Conservation (phyloP, 53 echinoderm and acorn worm genomes). For the Echinarachnius parma region DNA sequence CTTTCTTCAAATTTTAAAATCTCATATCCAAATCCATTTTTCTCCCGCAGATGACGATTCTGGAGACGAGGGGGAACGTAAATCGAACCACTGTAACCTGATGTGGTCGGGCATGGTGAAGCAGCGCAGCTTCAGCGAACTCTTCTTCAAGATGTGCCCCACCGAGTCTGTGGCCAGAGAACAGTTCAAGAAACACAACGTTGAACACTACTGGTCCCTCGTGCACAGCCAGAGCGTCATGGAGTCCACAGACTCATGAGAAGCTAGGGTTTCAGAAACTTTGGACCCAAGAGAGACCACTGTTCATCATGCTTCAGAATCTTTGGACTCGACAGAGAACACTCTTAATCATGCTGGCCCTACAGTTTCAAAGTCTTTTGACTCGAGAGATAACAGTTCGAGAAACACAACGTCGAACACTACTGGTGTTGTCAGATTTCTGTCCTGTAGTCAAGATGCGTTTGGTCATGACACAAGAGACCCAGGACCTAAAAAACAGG, state of each 20-base stretch:
- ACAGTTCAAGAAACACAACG: constrained; percentile 87
- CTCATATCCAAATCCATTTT: background rate
- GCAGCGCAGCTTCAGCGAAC: constrained; percentile 76
- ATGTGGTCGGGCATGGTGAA: constrained; percentile 87
- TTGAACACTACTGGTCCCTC: constrained; percentile 95
- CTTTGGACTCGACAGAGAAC: too few species aligned
- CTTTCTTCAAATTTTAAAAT: too few species aligned
- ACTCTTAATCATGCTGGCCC: too few species aligned
- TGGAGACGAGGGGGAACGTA: constrained; percentile 62
- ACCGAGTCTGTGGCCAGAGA: constrained; percentile 90
- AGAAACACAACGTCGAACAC: too few species aligned
- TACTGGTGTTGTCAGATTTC: too few species aligned
- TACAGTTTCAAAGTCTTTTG: too few species aligned
- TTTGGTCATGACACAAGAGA: too few species aligned
- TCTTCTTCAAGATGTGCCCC: constrained; percentile 89
- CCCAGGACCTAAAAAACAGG: too few species aligned
- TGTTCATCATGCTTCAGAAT: too few species aligned
- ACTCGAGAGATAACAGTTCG: too few species aligned
- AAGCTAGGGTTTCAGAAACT: background rate
- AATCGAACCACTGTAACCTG: constrained; percentile 73
- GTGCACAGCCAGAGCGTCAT: constrained; percentile 83
- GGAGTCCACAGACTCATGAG: constrained; percentile 66
- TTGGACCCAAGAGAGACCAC: too few species aligned
- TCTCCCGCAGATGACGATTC: constrained; percentile 63
- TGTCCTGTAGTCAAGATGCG: too few species aligned